Percentiles rank a stretch among this genome's conserved stretches.
These are phyloP conservation scores for Hemichromis elongatus DNA, from an alignment of 2,113 vertebrate species.

Conservation along the genomic window DNA sequence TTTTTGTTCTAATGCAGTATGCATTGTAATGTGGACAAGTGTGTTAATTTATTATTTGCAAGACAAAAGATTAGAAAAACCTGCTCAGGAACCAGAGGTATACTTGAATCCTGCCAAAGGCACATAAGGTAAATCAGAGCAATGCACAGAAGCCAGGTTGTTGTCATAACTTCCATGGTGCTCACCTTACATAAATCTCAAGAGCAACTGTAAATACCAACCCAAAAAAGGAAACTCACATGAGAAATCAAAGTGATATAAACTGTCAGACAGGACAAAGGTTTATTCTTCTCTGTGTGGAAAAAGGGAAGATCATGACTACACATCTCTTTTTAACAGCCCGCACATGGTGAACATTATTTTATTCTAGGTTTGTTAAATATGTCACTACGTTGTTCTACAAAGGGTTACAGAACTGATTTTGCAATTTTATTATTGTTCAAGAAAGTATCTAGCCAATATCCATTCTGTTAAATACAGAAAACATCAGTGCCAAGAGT, in stretches of 20 bases:
- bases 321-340: not conserved
- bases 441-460: not conserved
- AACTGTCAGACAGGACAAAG: not conserved
- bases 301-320: not conserved
- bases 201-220: not conserved
- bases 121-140: not conserved
- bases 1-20: not conserved
- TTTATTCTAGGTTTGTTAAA: not conserved
- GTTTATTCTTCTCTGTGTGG: not conserved
- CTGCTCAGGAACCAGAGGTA: not conserved
- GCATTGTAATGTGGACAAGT: not conserved
- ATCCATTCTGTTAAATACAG: not conserved
- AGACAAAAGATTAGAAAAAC: not conserved
- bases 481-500: not conserved
- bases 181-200: not conserved
- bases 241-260: not conserved
- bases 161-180: not conserved
- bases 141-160: not conserved
- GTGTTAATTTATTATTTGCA: not conserved
- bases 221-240: not conserved
- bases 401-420: not conserved
- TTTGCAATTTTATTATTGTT: not conserved
- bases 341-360: not conserved
- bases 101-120: not conserved
- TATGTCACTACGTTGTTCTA: not conserved